A percentile compares a stretch with the other conserved stretches of the same genome.
phyloP scores from a whole-genome alignment of 2,797 vertebrate species.

The Thamnophis elegans region DNA sequence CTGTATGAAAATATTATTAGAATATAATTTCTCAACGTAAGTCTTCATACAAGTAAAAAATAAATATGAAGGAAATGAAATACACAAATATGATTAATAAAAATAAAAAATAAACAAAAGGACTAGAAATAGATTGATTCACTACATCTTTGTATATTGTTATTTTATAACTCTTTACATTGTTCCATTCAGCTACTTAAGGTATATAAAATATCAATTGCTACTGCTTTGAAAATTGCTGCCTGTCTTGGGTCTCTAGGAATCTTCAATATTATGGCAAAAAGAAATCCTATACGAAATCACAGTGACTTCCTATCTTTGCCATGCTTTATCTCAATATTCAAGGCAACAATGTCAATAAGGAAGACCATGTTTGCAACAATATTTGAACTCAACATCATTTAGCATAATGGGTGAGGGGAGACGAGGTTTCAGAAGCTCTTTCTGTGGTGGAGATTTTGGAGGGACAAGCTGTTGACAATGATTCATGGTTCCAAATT shows the following conservation, averaged over 20 bases:
- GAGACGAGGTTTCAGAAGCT: conserved; percentile 37
- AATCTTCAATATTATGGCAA: not conserved
- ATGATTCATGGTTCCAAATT: conserved; percentile 60
- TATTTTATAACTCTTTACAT: not conserved
- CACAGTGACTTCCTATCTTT: conserved; percentile 40
- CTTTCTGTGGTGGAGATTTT: conserved; percentile 35
- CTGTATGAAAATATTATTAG: not conserved
- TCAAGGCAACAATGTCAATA: conserved; percentile 39
- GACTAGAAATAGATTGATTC: not conserved
- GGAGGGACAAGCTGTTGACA: conserved; percentile 58
- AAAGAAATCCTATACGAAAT: conserved; percentile 22
- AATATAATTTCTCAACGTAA: not conserved
- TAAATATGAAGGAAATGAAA: not conserved
- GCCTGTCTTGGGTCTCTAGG: not conserved
- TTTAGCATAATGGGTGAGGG: conserved; percentile 25
- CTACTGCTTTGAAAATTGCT: not conserved
- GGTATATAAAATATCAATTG: not conserved
- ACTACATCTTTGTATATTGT: not conserved
- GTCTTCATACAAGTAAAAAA: too few species aligned
- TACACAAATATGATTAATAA: not conserved
- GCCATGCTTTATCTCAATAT: conserved; percentile 26
- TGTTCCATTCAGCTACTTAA: not conserved
- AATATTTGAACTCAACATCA: conserved; percentile 46
- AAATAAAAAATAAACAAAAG: not conserved
- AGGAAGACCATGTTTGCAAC: conserved; percentile 34